A percentile compares a stretch with the other conserved stretches of the same genome.
phyloP scores from a whole-genome alignment of 2,113 vertebrate genomes.

The Rhinolophus sinicus region DNA sequence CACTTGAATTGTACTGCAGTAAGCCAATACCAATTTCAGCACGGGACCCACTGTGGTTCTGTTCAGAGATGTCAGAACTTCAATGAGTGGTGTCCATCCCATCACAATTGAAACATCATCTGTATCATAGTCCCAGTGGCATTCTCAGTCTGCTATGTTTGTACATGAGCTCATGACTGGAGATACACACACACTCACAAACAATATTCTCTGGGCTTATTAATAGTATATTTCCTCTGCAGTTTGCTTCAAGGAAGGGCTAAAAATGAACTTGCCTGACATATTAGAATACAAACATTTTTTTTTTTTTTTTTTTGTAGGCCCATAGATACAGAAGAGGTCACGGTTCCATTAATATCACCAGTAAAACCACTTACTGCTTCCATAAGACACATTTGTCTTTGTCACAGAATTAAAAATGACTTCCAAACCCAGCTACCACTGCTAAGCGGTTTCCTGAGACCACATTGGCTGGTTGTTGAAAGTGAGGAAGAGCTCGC shows the following conservation, averaged over 20 bases:
- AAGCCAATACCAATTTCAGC: neutral
- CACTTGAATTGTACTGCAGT: neutral
- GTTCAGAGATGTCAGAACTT: neutral
- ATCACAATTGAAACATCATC: conserved; percentile 29
- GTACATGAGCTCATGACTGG: conserved; percentile 87
- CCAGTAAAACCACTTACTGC: conserved; percentile 82
- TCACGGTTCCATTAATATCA: conserved; percentile 83
- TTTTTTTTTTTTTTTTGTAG: conserved; percentile 79
- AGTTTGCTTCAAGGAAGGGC: conserved; percentile 89
- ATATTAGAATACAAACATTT: conserved; percentile 79
- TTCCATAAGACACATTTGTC: conserved; percentile 84
- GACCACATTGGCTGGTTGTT: conserved; percentile 83
- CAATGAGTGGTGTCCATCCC: neutral
- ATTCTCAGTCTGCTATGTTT: conserved; percentile 86
- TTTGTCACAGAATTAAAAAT: conserved; percentile 87
- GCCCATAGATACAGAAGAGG: conserved; percentile 80
- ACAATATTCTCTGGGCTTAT: conserved; percentile 90
- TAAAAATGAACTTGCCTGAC: conserved; percentile 82
- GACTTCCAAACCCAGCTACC: conserved; percentile 86
- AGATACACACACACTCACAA: conserved; percentile 83
- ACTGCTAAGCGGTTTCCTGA: conserved; percentile 87
- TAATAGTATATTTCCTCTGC: conserved; percentile 89
- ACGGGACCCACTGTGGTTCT: neutral
- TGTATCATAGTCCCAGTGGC: conserved; percentile 84
- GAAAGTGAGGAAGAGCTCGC: conserved; percentile 83